phyloP scores from a whole-genome alignment of 2,797 vertebrate genomes.

The Bradypodion ventrale region DNA sequence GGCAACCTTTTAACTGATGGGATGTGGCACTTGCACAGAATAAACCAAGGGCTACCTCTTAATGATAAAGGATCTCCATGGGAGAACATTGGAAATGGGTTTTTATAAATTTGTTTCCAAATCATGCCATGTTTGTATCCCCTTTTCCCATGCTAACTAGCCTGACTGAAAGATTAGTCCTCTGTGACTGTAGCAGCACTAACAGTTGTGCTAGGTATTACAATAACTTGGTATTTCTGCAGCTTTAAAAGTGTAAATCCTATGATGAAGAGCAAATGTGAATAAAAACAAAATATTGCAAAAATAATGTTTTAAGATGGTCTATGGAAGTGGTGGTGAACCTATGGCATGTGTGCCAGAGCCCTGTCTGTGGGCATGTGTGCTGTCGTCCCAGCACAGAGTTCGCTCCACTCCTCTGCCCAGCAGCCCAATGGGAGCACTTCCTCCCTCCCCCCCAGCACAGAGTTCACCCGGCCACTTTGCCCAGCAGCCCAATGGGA shows the following conservation, averaged over 20 bases:
- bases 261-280: not conserved
- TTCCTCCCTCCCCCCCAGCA: no score
- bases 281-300: not conserved
- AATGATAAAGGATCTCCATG: not conserved
- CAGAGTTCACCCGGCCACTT: no score
- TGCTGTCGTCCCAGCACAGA: no score
- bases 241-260: not conserved
- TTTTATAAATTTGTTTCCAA: not conserved
- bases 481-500: no score
- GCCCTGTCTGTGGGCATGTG: no score
- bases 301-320: no score
- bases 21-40: not conserved
- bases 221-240: not conserved
- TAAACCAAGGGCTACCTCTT: not conserved
- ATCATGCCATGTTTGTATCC: not conserved
- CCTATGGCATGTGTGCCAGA: no score
- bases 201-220: not conserved
- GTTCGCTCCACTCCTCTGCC: no score
- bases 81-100: not conserved
- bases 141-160: not conserved
- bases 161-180: no score
- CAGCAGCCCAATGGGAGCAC: no score
- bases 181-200: accelerated
- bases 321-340: no score
- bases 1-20: not conserved